These are phyloP conservation scores for Mechanitis messenoides DNA, from an alignment of 2,888 invertebrate species.

Conservation along the genomic window DNA sequence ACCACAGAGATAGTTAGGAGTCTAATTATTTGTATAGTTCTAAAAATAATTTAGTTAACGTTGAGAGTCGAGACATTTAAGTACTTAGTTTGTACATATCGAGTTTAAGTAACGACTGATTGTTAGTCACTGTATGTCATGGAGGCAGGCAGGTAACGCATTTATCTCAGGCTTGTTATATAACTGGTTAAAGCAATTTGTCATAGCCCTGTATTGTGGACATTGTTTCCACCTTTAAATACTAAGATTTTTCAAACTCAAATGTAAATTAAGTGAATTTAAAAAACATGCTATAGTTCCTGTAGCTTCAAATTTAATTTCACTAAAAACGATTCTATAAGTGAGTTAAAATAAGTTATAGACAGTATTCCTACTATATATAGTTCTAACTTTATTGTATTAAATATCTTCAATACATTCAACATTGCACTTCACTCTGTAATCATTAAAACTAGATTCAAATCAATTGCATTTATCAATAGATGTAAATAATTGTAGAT, in stretches of 20 bases:
- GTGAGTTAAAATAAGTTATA: neutral
- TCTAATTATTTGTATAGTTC: slow-evolving; percentile 13
- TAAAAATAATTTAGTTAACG: neutral
- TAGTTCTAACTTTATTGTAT: neutral
- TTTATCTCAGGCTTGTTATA: neutral
- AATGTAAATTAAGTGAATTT: too few species aligned
- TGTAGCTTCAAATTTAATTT: too few species aligned
- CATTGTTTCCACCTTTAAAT: too few species aligned
- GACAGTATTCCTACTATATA: neutral
- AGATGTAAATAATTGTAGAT: slow-evolving; percentile 37
- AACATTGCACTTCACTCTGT: neutral
- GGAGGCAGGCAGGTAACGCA: slow-evolving; percentile 7
- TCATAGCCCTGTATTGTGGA: too few species aligned
- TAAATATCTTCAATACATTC: neutral
- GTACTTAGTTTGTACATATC: slow-evolving; percentile 24
- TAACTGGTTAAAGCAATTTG: too few species aligned
- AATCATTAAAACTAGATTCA: slow-evolving; percentile 13
- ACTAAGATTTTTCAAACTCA: too few species aligned
- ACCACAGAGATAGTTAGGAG: neutral
- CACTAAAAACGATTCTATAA: neutral
- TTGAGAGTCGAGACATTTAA: slow-evolving; percentile 11
- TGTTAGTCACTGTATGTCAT: slow-evolving; percentile 27
- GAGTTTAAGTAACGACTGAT: slow-evolving; percentile 28
- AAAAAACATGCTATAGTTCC: too few species aligned
- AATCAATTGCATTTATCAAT: slow-evolving; percentile 39